phyloP scores from a whole-genome alignment of 2,113 vertebrate species.

The Columba janthina region DNA sequence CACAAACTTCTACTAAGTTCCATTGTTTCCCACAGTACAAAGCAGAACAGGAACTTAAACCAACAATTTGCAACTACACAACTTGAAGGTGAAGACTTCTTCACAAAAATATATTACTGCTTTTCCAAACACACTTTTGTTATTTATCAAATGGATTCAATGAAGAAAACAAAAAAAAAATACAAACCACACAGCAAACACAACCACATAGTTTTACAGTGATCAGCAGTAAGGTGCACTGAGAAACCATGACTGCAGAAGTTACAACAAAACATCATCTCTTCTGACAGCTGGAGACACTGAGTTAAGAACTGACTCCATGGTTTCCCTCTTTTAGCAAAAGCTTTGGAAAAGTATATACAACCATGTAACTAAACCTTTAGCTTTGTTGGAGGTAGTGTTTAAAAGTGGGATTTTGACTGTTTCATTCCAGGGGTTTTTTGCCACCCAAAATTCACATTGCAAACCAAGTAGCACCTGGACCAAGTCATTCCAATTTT shows the following conservation, averaged over 20 bases:
- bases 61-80: not conserved
- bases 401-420: not conserved
- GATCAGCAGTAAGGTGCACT: not conserved
- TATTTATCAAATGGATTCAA: not conserved
- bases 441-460: not conserved
- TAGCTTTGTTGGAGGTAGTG: not conserved
- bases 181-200: not conserved
- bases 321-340: not conserved
- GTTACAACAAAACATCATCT: not conserved
- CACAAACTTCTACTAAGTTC: not conserved
- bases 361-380: not conserved
- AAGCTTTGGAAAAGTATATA: not conserved
- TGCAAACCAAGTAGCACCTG: not conserved
- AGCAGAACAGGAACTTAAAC: not conserved
- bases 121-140: not conserved
- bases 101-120: not conserved
- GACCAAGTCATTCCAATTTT: not conserved
- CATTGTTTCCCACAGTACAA: not conserved
- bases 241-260: not conserved
- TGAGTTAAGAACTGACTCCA: not conserved
- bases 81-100: not conserved
- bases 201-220: not conserved
- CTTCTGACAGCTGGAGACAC: not conserved
- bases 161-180: fast-evolving
- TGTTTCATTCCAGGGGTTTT: not conserved